Conservation (phyloP, 2,888 invertebrate species). For the Sinopyrophorus schimmeli region DNA sequence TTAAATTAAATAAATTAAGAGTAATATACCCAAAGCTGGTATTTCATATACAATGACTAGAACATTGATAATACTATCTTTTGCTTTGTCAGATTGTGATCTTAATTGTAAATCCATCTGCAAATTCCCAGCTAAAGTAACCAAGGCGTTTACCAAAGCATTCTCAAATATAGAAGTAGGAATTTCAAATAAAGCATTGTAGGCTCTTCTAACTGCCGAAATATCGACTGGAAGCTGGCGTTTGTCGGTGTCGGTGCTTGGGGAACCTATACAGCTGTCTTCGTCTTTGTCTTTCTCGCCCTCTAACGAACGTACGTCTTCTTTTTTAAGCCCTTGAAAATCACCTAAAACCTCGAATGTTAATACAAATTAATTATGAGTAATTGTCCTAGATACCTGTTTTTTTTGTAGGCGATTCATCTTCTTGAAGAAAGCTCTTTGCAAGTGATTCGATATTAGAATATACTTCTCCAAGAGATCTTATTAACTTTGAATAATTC, state of each 20-base stretch:
- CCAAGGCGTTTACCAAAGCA: conserved; percentile 74
- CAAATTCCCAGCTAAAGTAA: conserved; percentile 71
- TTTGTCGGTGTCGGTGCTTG: conserved; percentile 41
- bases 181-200: conserved; percentile 55
- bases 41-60: conserved; percentile 54
- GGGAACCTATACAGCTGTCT: conserved; percentile 65
- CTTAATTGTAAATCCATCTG: conserved; percentile 66
- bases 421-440: conserved; percentile 67
- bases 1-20: conserved; percentile 1
- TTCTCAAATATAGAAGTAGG: conserved; percentile 56
- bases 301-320: conserved; percentile 72
- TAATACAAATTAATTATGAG: neutral
- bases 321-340: conserved; percentile 65
- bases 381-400: neutral
- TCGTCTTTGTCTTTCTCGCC: conserved; percentile 87
- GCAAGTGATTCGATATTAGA: conserved; percentile 69
- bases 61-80: conserved; percentile 65
- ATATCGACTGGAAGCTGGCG: conserved; percentile 66
- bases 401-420: conserved; percentile 57
- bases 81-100: conserved; percentile 40
- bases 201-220: conserved; percentile 71
- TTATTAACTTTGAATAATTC: conserved; percentile 71
- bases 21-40: conserved; percentile 49
- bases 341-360: conserved; percentile 51
- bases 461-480: conserved; percentile 79